A percentile compares a stretch with the other conserved stretches of the same genome.
phyloP scores from a whole-genome alignment of 2,888 invertebrate species.

The Mamestra brassicae region DNA sequence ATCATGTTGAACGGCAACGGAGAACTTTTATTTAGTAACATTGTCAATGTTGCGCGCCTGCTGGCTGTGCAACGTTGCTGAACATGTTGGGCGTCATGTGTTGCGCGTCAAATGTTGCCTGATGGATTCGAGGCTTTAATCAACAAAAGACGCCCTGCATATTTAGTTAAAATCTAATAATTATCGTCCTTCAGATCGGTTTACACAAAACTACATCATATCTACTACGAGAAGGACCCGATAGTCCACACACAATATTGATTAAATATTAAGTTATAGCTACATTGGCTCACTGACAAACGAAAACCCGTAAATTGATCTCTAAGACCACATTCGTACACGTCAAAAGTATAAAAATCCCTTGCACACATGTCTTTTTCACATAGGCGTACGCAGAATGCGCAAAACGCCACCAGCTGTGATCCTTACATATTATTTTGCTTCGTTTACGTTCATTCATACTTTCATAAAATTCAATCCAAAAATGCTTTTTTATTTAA shows the following conservation, averaged over 20 bases:
- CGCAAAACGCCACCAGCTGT: neutral
- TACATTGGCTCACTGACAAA: neutral
- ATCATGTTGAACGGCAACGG: too few relatives aligned
- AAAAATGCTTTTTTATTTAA: neutral
- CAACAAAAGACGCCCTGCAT: neutral
- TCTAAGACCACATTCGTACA: neutral
- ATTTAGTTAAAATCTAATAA: conserved; percentile 1
- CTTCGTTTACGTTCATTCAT: neutral
- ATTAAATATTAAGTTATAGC: neutral
- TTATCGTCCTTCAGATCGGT: neutral
- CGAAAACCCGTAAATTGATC: neutral
- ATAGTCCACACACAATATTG: conserved; percentile 1
- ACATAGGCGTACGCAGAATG: neutral
- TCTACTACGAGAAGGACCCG: neutral
- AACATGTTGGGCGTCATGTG: too few relatives aligned
- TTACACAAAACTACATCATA: conserved; percentile 8
- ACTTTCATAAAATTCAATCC: too few relatives aligned
- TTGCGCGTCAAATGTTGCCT: too few relatives aligned
- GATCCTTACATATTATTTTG: neutral
- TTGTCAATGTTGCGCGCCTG: too few relatives aligned
- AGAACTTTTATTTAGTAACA: too few relatives aligned
- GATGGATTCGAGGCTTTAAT: too few relatives aligned
- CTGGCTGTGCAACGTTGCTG: too few relatives aligned
- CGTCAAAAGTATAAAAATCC: neutral
- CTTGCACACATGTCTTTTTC: neutral